Evolutionary conservation across 2,797 vertebrate genomes (phyloP).

Genomic region (Loriculus beryllinus): DNA sequence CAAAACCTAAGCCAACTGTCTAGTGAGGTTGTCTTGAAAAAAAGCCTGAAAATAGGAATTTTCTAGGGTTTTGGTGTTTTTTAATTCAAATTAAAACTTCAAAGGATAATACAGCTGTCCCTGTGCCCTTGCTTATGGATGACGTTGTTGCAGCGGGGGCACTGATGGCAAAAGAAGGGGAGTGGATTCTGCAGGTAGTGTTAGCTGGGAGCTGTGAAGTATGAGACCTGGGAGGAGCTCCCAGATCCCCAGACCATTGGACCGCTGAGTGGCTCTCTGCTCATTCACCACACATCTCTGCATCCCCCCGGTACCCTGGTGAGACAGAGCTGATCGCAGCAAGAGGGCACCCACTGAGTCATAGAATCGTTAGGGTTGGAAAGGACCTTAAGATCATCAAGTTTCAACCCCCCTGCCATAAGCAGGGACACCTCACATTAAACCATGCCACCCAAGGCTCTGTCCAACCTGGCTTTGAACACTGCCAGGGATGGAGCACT

Average conservation of each 20-base stretch:
- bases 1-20: background rate
- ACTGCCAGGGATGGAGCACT: no score
- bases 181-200: background rate
- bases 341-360: background rate
- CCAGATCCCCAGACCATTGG: background rate
- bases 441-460: no score
- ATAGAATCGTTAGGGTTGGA: background rate
- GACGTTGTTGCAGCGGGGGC: background rate
- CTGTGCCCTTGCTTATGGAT: background rate
- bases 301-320: background rate
- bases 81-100: background rate
- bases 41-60: background rate
- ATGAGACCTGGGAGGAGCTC: background rate
- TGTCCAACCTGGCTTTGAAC: no score
- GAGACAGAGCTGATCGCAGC: background rate
- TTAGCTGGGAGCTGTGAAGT: background rate
- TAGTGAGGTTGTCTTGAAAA: background rate
- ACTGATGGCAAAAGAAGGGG: background rate
- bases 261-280: background rate
- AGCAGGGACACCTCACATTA: no score
- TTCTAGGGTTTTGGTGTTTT: background rate
- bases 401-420: no score
- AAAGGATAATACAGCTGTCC: background rate
- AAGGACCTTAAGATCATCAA: background rate
- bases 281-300: background rate